A percentile compares a stretch with the other conserved stretches of the same genome.
Evolutionary conservation across 2,797 vertebrate species (phyloP).

Genomic region (Anabacerthia variegaticeps): DNA sequence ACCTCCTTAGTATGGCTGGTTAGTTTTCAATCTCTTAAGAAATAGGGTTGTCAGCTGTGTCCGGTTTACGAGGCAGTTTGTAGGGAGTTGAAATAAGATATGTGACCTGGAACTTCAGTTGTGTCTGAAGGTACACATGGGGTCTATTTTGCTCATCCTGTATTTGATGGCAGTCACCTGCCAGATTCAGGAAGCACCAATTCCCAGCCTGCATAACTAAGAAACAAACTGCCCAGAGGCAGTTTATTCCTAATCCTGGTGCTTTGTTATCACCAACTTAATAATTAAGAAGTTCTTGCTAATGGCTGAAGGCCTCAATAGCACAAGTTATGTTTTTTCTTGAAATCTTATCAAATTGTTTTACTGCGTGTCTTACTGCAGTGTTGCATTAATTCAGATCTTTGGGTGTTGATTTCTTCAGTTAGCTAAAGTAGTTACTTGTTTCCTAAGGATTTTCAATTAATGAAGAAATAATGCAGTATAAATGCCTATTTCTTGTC

Average conservation of each 20-base stretch:
- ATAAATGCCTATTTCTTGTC: background rate
- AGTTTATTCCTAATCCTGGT: background rate
- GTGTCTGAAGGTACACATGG: background rate
- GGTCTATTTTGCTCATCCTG: background rate
- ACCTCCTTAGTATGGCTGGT: background rate
- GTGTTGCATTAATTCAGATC: background rate
- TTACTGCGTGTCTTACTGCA: background rate
- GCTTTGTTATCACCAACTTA: background rate
- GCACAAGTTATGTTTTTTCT: background rate
- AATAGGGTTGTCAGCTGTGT: background rate
- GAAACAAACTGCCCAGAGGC: background rate
- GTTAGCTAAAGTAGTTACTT: background rate
- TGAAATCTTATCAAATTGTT: background rate
- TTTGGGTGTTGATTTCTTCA: background rate
- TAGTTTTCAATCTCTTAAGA: background rate
- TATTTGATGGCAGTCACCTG: background rate
- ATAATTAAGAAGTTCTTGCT: background rate
- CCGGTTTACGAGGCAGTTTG: background rate
- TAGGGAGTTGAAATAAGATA: background rate
- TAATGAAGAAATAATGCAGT: background rate
- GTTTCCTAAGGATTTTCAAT: background rate
- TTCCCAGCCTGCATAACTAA: background rate
- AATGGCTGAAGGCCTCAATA: background rate
- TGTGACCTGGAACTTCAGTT: background rate
- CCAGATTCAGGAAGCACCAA: background rate